phyloP scores from a whole-genome alignment of 2,888 invertebrate species.

The Muschampia plurimacula region DNA sequence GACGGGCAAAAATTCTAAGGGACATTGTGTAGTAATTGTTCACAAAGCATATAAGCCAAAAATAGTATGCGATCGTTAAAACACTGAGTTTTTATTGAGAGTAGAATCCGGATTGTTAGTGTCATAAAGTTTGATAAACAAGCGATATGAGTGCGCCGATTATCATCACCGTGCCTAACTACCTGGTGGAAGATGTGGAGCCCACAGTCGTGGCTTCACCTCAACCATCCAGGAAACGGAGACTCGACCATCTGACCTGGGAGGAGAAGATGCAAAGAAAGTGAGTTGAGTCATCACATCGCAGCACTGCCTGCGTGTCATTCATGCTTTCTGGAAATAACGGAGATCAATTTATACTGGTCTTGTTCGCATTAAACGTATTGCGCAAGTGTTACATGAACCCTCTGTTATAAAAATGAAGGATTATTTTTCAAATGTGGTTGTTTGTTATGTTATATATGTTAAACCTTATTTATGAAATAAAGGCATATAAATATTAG shows the following conservation, averaged over 20 bases:
- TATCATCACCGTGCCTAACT: slow-evolving; percentile 82
- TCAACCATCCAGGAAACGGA: slow-evolving; percentile 86
- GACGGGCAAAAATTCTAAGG: slow-evolving; percentile 60
- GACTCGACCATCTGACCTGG: slow-evolving; percentile 93
- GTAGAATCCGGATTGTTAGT: slow-evolving; percentile 49
- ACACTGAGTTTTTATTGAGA: slow-evolving; percentile 40
- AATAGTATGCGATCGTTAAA: slow-evolving; percentile 66
- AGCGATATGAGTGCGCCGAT: slow-evolving; percentile 80
- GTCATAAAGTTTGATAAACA: slow-evolving; percentile 44
- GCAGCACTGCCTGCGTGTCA: slow-evolving; percentile 59
- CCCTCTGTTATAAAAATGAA: background rate
- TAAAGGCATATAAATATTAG: too few species aligned
- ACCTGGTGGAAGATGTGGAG: slow-evolving; percentile 70
- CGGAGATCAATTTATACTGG: slow-evolving; percentile 33
- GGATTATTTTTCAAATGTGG: background rate
- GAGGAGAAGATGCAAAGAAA: slow-evolving; percentile 95
- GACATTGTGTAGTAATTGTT: slow-evolving; percentile 52
- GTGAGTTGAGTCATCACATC: slow-evolving; percentile 66
- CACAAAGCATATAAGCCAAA: slow-evolving; percentile 41
- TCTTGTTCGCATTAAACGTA: background rate
- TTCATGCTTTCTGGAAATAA: slow-evolving; percentile 42
- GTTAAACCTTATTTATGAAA: too few species aligned
- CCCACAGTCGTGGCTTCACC: slow-evolving; percentile 64
- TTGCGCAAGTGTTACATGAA: slow-evolving; percentile 9
- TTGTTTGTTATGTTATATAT: background rate